Evolutionary conservation across 2,888 invertebrate genomes (phyloP).

Genomic region (Drosophila anceps): DNA sequence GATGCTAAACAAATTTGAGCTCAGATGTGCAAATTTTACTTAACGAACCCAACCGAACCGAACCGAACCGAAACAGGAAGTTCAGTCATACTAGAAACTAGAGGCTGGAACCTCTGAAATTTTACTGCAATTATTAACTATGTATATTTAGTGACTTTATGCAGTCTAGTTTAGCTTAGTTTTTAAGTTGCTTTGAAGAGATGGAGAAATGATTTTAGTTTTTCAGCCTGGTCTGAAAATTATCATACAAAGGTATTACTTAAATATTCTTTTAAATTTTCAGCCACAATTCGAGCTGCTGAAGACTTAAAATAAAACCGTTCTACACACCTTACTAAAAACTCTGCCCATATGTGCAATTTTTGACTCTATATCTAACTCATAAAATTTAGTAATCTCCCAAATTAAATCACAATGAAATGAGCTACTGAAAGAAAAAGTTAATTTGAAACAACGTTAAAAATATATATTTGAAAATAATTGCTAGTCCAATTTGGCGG

Average conservation of each 20-base stretch:
- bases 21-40: not conserved
- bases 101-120: no score
- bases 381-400: not conserved
- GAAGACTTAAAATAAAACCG: not conserved
- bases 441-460: constrained; percentile 31
- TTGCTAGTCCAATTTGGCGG: constrained; percentile 44
- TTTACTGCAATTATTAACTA: no score
- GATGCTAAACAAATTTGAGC: not conserved
- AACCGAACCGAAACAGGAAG: not conserved
- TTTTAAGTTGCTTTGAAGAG: no score
- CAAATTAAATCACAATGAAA: constrained; percentile 10
- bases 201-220: no score
- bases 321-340: not conserved
- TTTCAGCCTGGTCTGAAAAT: no score
- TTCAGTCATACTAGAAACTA: not conserved
- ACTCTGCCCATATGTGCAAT: not conserved
- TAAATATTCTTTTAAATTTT: not conserved
- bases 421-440: not conserved
- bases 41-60: not conserved
- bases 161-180: no score
- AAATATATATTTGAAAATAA: constrained; percentile 38
- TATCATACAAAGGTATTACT: not conserved
- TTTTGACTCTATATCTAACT: not conserved
- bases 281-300: not conserved
- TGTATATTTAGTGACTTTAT: no score